Percentiles rank a stretch among this genome's conserved stretches.
phyloP scores from a whole-genome alignment of 2,888 invertebrate genomes.

The Drosophila niveifrons region DNA sequence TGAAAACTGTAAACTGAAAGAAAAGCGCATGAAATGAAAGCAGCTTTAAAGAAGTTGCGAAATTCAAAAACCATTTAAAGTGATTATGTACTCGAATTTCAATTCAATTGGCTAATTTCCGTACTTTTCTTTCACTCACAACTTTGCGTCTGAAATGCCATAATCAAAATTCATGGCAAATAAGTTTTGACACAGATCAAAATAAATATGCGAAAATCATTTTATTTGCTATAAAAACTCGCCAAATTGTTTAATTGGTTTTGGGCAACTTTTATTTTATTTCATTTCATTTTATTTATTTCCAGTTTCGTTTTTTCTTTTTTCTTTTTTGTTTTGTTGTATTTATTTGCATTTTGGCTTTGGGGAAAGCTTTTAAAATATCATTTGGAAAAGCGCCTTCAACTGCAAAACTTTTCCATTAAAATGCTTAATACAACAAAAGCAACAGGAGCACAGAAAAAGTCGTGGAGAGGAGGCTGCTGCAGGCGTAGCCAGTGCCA shows the following conservation, averaged over 20 bases:
- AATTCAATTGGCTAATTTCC: slow-evolving; percentile 11
- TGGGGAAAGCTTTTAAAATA: slow-evolving; percentile 77
- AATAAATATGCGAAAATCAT: slow-evolving; percentile 52
- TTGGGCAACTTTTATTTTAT: slow-evolving; percentile 44
- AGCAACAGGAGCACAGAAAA: slow-evolving; percentile 38
- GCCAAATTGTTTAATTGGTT: slow-evolving; percentile 68
- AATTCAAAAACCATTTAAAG: neutral
- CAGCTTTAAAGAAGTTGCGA: neutral
- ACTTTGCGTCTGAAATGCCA: neutral
- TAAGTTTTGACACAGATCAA: slow-evolving; percentile 27
- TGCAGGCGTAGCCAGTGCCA: slow-evolving; percentile 53
- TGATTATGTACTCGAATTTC: neutral
- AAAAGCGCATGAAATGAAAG: neutral
- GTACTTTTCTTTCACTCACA: neutral
- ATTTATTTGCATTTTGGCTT: slow-evolving; percentile 26
- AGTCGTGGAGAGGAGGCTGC: slow-evolving; percentile 16
- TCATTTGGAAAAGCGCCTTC: slow-evolving; percentile 79
- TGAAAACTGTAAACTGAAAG: neutral
- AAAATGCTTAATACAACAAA: slow-evolving; percentile 75
- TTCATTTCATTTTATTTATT: slow-evolving; percentile 26
- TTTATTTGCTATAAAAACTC: slow-evolving; percentile 49
- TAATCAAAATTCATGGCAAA: slow-evolving; percentile 34
- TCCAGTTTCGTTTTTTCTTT: slow-evolving; percentile 14
- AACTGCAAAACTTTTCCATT: slow-evolving; percentile 81
- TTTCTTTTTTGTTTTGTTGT: slow-evolving; percentile 14